Base-by-base conservation (phyloP, 2,888 invertebrate species). In the Drosophila acutilabella region DNA sequence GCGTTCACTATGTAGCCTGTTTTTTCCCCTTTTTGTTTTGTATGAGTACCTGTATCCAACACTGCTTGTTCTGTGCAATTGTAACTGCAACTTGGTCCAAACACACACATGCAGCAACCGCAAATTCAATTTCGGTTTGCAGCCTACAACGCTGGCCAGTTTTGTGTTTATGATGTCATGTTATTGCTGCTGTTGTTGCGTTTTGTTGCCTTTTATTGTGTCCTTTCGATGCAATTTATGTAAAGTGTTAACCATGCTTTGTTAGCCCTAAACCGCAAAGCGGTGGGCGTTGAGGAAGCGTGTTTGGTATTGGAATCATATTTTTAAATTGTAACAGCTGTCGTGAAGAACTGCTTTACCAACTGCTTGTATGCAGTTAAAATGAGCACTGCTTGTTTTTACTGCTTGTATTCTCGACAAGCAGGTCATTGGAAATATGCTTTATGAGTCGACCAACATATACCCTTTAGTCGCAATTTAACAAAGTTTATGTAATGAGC, bases 71-170 rank as follows among this genome's bases (percentile, higher is more conserved):
- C 14, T 41, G 40, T 23, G 51, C 38, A 45, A 59, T 52, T 71
- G 36, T 36, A 36, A 13, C 13, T 11, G 45, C 45, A 72, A 64
- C 58, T 66, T 62, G 62, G 33, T 53, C 57, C 52, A 56, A 36
- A 45, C 41, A 54, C 42, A 13, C 53, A 26, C 45, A 45, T 26
- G 48, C 62, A 44, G 59, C 79, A 84, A 84, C 82, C 85, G 73
- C 87, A 85, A 88, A 88, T 88, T 85, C 85, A 85, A 85, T 85
- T 85, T 85, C 80, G 88, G 81, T 82, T 82, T 78, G 64, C 74
- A 66, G 74, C 78, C 75, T 80, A 73, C 74, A 80, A 75, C 59
- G 69, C 70, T 86, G 71, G 65, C 57, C 68, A 70, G 42, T 62
- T 50, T 60, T 65, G 66, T 73, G 74, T 78, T 73, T 76, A 70